A percentile compares a stretch with the other conserved stretches of the same genome.
Conservation (phyloP, 2,888 invertebrate genomes). For the Geophilus truncorum region DNA sequence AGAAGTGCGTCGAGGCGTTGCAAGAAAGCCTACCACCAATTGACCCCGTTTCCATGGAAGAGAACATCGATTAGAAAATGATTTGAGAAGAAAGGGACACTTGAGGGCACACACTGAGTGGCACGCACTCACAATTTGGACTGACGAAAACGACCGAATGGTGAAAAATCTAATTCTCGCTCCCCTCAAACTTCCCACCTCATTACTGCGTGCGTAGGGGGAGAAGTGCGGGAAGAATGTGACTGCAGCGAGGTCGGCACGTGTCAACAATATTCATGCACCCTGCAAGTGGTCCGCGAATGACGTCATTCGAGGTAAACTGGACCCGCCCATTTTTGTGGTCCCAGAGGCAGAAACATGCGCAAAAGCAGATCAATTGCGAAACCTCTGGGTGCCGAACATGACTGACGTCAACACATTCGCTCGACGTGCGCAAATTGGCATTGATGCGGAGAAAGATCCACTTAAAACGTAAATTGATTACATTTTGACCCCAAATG, state of each 20-base stretch:
- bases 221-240: not conserved
- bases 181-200: not conserved
- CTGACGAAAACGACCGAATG: not conserved
- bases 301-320: constrained; percentile 24
- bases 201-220: not conserved
- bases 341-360: constrained; percentile 12
- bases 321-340: not conserved
- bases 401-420: not conserved
- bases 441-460: not conserved
- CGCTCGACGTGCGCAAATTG: not conserved
- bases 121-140: constrained; percentile 15
- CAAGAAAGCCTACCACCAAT: constrained; percentile 16
- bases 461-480: constrained; percentile 8
- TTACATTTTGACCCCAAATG: constrained; percentile 13
- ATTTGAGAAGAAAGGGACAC: constrained; percentile 13
- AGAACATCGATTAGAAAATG: constrained; percentile 24
- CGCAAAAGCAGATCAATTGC: constrained; percentile 27
- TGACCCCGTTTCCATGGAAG: constrained; percentile 11
- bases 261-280: constrained; percentile 1
- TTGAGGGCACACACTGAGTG: constrained; percentile 15
- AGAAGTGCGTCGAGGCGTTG: not conserved
- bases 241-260: constrained; percentile 4
- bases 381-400: not conserved
- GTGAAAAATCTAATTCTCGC: not conserved
- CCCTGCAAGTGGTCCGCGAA: not conserved